Evolutionary conservation across 1,140 invertebrate genomes (phyloP).

Genomic region (Scaptomyza pallida): DNA sequence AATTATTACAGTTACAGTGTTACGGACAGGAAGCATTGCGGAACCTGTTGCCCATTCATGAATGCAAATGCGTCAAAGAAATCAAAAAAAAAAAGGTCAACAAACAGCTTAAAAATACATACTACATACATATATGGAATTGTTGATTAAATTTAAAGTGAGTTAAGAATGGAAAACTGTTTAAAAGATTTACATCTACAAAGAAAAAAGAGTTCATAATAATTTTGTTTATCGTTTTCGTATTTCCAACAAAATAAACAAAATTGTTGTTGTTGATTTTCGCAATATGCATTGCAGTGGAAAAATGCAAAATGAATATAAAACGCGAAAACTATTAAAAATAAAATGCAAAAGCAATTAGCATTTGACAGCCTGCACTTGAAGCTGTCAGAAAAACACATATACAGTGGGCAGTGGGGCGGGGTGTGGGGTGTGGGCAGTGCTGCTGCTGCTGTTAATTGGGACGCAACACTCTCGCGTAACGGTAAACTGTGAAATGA

Average conservation of each 20-base stretch:
- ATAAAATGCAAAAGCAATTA: conserved; percentile 31
- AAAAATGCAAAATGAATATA: conserved; percentile 47
- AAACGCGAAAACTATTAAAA: conserved; percentile 45
- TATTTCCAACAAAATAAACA: conserved; percentile 32
- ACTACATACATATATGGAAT: conserved; percentile 1
- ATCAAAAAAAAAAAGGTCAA: conserved; percentile 39
- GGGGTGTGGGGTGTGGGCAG: neutral
- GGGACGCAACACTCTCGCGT: neutral
- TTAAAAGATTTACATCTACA: too few species aligned
- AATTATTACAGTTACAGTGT: conserved; percentile 29
- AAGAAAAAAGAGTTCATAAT: too few species aligned
- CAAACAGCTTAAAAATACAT: conserved; percentile 28
- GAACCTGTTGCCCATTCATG: conserved; percentile 41
- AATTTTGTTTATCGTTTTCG: conserved; percentile 19
- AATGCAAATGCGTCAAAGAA: conserved; percentile 12
- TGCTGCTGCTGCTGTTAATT: conserved; percentile 16
- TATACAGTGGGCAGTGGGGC: neutral
- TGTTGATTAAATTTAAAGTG: conserved; percentile 48
- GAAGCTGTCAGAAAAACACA: conserved; percentile 12
- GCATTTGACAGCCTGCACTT: conserved; percentile 27
- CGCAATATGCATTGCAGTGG: conserved; percentile 47
- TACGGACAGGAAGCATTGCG: conserved; percentile 33
- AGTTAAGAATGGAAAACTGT: conserved; percentile 13
- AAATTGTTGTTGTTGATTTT: conserved; percentile 24
- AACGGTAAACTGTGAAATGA: conserved; percentile 38